phyloP scores from a whole-genome alignment of 2,888 invertebrate species.

The Catocala sponsa region DNA sequence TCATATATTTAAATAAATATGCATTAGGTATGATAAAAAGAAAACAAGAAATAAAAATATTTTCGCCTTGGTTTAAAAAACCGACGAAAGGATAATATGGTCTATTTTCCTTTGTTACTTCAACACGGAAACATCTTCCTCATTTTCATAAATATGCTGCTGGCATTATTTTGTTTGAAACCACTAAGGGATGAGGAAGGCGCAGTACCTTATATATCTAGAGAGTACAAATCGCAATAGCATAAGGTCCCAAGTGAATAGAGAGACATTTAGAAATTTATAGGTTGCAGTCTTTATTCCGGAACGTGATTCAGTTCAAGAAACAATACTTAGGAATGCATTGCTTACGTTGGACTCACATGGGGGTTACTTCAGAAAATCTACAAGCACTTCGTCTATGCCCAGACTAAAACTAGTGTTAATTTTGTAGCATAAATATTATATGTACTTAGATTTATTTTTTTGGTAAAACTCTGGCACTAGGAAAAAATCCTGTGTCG shows the following conservation, averaged over 20 bases:
- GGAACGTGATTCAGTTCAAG: slow-evolving; percentile 4
- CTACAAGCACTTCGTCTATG: no score
- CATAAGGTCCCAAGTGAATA: neutral
- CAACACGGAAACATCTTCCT: neutral
- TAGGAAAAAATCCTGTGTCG: no score
- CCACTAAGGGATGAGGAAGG: neutral
- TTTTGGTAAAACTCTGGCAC: no score
- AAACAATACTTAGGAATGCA: neutral
- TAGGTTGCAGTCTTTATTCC: slow-evolving; percentile 1
- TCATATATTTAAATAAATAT: neutral
- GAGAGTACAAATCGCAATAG: no score
- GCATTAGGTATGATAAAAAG: neutral
- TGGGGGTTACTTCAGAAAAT: neutral
- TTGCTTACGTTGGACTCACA: neutral
- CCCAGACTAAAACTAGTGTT: no score
- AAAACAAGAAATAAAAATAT: neutral
- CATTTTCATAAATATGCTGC: slow-evolving; percentile 6
- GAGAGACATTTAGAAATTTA: slow-evolving; percentile 2
- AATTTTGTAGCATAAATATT: no score
- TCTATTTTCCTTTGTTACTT: neutral
- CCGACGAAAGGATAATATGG: neutral
- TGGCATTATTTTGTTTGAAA: slow-evolving; percentile 4
- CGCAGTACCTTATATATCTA: neutral
- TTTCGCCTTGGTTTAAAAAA: neutral
- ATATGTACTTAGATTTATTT: no score